Evolutionary conservation across 1,140 invertebrate species (phyloP), one percentile per base, ranked within the genome.

Genomic region (Xylocopa sonorina): DNA sequence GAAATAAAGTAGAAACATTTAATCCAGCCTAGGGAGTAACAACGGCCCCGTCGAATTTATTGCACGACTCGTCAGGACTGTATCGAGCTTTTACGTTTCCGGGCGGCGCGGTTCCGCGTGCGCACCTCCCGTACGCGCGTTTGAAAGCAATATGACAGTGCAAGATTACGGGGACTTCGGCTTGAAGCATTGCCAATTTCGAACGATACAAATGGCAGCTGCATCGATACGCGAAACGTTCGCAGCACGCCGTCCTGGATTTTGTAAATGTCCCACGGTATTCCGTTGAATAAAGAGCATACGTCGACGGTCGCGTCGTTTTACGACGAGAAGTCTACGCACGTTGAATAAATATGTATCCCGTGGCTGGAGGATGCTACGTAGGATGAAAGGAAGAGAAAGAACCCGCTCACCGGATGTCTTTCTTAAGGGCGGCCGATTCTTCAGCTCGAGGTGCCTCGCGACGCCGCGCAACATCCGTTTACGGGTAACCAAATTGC

Each of bases 301-400:
- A 84, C 78, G 80, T 76, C 72, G 73, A 63, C 66, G 43, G 48
- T 63, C 72, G 80, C 75, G 73, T 68, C 55, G 78, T 50, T 78
- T 74, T 82, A 82, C 84, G 78, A 77, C 76, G 66, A 71, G 51
- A 69, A 88, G 71, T 84, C 80, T 84, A 78, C 76, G 82, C 82
- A 85, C 71, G 83, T 78, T 77, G 79, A 82, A 88, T 87, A 88
- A 87, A 88, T 87, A 87, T 87, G 87, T 81, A 84, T 84, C n/a
- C 3, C 9, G 9, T 38, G 79, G 63, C 57, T 48, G 9, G 63
- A 81, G 29, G 46, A 87, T 75, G 85, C 72, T 82, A 87, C 80
- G 81, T 68, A 84, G 85, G 75, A 78, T 71, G 68, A 77, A 73
- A 80, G 76, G 64, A 58, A 53, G 55, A 71, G 50, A 73, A 75